phyloP scores from a whole-genome alignment of 2,888 invertebrate species.

The Ichneumon xanthorius region DNA sequence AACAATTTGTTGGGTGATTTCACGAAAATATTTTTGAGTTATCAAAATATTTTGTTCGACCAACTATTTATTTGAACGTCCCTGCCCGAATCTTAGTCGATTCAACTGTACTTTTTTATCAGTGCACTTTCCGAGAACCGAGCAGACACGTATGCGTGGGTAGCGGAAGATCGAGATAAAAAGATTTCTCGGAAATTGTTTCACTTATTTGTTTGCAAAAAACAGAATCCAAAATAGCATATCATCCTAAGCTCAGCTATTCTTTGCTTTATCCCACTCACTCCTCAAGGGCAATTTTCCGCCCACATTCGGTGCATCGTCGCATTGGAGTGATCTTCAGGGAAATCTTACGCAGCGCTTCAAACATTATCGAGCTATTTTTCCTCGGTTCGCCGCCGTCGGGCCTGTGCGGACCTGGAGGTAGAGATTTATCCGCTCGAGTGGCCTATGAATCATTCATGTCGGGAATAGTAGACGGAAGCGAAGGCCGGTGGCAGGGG shows the following conservation, averaged over 20 bases:
- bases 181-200: background rate
- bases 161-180: background rate
- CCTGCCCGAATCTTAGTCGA: too few relatives aligned
- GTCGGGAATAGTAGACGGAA: constrained; percentile 9
- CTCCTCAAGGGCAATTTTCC: background rate
- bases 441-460: constrained; percentile 55
- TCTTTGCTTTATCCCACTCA: background rate
- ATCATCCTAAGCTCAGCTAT: background rate
- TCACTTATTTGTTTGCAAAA: background rate
- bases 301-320: background rate
- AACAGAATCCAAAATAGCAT: background rate
- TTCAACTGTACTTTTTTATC: too few relatives aligned
- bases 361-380: constrained; percentile 1
- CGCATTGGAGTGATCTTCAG: background rate
- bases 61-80: too few relatives aligned
- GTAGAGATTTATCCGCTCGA: constrained; percentile 34
- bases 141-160: background rate
- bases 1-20: too few relatives aligned
- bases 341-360: background rate
- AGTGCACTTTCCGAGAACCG: background rate
- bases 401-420: background rate
- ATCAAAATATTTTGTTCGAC: too few relatives aligned
- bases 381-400: background rate
- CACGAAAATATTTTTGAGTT: too few relatives aligned
- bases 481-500: background rate